Evolutionary conservation across 2,113 vertebrate species (phyloP).

Genomic region (Scomber colias): DNA sequence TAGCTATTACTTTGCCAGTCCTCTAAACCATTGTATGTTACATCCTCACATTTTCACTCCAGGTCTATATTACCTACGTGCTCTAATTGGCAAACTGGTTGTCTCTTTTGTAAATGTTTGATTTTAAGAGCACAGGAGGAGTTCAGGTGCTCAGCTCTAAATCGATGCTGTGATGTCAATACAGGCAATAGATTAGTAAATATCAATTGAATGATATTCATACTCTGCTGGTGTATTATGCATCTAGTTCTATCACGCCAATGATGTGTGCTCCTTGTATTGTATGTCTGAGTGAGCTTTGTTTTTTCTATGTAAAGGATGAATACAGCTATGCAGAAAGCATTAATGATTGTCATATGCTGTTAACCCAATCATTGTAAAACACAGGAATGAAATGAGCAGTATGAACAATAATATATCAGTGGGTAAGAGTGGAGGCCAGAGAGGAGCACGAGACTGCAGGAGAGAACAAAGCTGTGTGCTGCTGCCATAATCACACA

Average conservation of each 20-base stretch:
- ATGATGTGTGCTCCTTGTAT: neutral
- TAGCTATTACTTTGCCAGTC: too few relatives aligned
- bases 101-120: too few relatives aligned
- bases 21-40: too few relatives aligned
- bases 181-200: neutral
- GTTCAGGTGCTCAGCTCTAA: neutral
- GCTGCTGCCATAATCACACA: slow-evolving; percentile 15
- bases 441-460: slow-evolving; percentile 56
- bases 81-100: too few relatives aligned
- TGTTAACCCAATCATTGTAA: slow-evolving; percentile 51
- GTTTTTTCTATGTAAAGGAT: neutral
- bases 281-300: neutral
- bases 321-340: slow-evolving; percentile 31
- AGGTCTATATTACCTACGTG: too few relatives aligned
- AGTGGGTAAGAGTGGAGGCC: slow-evolving; percentile 21
- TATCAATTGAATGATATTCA: neutral
- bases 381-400: slow-evolving; percentile 39
- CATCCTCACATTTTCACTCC: too few relatives aligned
- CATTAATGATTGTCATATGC: slow-evolving; percentile 49
- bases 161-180: neutral
- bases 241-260: neutral
- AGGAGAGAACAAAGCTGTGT: slow-evolving; percentile 43
- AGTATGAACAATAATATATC: slow-evolving; percentile 42
- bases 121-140: neutral
- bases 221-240: neutral